Evolutionary conservation across 2,888 invertebrate species (phyloP), one percentile per base, ranked within the genome.

Genomic region (Diarsia rubi): DNA sequence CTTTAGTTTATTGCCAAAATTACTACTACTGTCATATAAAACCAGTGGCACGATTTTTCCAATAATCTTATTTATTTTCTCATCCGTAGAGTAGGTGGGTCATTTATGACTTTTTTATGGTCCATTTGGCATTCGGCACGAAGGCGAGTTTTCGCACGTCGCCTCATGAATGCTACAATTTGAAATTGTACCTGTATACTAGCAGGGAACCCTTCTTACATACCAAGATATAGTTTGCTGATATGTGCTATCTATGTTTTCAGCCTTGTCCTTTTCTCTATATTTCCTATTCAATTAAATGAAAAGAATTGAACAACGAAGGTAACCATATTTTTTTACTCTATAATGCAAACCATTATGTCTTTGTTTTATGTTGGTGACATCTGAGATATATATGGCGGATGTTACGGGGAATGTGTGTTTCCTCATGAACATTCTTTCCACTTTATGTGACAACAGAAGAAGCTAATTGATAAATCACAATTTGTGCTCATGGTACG

Each of bases 41-140:
- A 85, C 73, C 78, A 82, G 73, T 79, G 75, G 77, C 73, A 75
- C 74, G 81, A 83, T 75, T 80, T 86, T 86, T 83, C 76, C 86
- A 83, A 86, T 88, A 88, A 89, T 88, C 88, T 90, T 90, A 90
- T 92, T 92, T 91, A 88, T 86, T 90, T 86, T 87, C 89, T 90
- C 85, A 87, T 88, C 86, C 87, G 85, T 87, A 78, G 83, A 82
- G 82, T 86, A 83, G 86, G 89, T 88, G 86, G 90, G 90, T 90
- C 91, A 90, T 94, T 94, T 93, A 92, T 87, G 92, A 90, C 89
- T 86, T 83, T 91, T 93, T 94, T 94, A 93, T 91, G 88, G 90
- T 85, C 88, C 89, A 90, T 92, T 92, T 86, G 85, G 86, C 81
- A 86, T 90, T 90, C 85, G 86, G 88, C 88, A 88, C 87, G 85